Conservation (phyloP, 2,113 vertebrate species). For the Pteruthius melanotis region DNA sequence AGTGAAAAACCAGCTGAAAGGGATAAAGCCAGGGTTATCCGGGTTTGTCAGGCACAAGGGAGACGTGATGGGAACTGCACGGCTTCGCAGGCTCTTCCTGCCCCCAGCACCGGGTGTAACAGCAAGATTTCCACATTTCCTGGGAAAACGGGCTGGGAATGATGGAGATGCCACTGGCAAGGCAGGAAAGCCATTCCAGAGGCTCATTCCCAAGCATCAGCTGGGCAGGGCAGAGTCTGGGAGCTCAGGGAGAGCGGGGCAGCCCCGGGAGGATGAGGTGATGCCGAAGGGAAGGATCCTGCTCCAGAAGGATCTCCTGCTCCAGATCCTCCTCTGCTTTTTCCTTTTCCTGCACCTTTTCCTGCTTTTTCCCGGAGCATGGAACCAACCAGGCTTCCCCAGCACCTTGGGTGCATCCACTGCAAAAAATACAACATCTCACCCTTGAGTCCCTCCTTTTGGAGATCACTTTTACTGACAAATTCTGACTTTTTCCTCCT, state of each 20-base stretch:
- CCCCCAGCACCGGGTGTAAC: neutral
- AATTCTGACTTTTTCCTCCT: neutral
- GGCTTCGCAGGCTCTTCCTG: neutral
- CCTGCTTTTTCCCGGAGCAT: neutral
- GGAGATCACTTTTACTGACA: neutral
- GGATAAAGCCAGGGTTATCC: neutral
- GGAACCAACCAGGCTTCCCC: neutral
- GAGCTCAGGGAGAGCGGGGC: neutral
- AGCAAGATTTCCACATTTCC: neutral
- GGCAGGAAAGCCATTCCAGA: no score
- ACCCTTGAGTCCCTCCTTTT: neutral
- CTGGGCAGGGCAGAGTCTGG: accelerated
- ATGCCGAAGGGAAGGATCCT: neutral
- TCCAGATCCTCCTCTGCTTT: no score
- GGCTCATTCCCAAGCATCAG: neutral
- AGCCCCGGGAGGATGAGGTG: neutral
- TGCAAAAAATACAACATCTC: neutral
- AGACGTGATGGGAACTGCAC: accelerated
- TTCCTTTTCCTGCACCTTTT: accelerated
- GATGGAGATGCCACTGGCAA: neutral
- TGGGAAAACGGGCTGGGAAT: neutral
- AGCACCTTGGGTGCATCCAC: neutral
- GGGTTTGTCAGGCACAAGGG: neutral
- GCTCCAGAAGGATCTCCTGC: no score
- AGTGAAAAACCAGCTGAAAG: neutral